Percentiles rank a stretch among this genome's conserved stretches.
Evolutionary conservation across 2,113 vertebrate species (phyloP).

Genomic region (Psammodynastes pulverulentus): DNA sequence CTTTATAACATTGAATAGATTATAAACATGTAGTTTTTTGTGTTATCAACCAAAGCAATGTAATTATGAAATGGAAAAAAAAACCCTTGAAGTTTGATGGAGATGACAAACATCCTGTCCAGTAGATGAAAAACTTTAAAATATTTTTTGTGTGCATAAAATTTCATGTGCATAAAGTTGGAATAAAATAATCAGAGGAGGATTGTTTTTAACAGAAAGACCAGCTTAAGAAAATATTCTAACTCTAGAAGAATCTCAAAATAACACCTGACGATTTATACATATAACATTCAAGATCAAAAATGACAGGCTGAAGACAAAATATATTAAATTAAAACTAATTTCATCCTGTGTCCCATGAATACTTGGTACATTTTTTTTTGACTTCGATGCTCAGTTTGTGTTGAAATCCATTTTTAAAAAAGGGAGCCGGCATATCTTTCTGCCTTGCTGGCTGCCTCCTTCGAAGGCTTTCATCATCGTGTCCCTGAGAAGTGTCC

Average conservation of each 20-base stretch:
- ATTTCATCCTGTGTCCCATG: slow-evolving; percentile 20
- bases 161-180: background rate
- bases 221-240: slow-evolving; percentile 49
- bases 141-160: background rate
- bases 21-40: background rate
- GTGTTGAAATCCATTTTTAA: slow-evolving; percentile 30
- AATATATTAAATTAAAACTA: slow-evolving; percentile 9
- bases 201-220: slow-evolving; percentile 52
- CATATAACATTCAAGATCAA: slow-evolving; percentile 40
- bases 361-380: slow-evolving; percentile 14
- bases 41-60: background rate
- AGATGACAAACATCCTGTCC: background rate
- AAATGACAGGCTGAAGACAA: slow-evolving; percentile 33
- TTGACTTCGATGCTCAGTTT: background rate
- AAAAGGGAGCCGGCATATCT: background rate
- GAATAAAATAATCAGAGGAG: slow-evolving; percentile 3
- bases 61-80: background rate
- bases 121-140: background rate
- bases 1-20: background rate
- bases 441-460: background rate
- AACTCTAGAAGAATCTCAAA: slow-evolving; percentile 34
- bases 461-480: background rate
- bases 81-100: background rate
- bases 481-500: slow-evolving; percentile 41
- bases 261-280: slow-evolving; percentile 38